Conservation (phyloP, 2,113 vertebrate species). For the Nesogale talazaci region DNA sequence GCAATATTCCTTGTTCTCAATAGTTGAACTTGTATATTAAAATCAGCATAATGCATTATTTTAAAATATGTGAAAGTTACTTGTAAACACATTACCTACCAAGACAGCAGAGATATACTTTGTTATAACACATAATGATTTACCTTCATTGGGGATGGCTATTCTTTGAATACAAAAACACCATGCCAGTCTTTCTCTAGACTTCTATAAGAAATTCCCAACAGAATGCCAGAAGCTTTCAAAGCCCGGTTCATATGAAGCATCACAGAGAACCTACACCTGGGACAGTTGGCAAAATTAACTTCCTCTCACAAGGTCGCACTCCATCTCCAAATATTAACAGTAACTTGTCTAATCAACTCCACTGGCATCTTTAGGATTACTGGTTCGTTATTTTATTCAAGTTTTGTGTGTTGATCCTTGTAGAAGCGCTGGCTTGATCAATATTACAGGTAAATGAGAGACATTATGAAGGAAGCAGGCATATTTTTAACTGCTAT, state of each 20-base stretch:
- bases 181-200: slow-evolving; percentile 64
- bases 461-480: not conserved
- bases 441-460: not conserved
- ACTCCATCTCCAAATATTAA: not conserved
- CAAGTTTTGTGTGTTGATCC: not conserved
- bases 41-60: not conserved
- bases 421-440: slow-evolving; percentile 14
- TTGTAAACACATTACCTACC: slow-evolving; percentile 1
- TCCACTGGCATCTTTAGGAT: not conserved
- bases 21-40: not conserved
- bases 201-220: slow-evolving; percentile 34
- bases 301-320: not conserved
- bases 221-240: not conserved
- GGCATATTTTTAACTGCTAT: not conserved
- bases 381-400: not conserved
- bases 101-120: slow-evolving; percentile 62
- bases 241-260: not conserved
- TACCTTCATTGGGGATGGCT: slow-evolving; percentile 52
- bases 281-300: not conserved
- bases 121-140: slow-evolving; percentile 61
- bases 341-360: not conserved
- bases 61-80: not conserved
- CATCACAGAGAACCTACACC: not conserved
- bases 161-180: slow-evolving; percentile 62
- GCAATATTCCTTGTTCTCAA: slow-evolving; percentile 46